These are phyloP conservation scores for Anisognathus igniventris DNA, from an alignment of 2,797 vertebrate species.

Conservation along the genomic window DNA sequence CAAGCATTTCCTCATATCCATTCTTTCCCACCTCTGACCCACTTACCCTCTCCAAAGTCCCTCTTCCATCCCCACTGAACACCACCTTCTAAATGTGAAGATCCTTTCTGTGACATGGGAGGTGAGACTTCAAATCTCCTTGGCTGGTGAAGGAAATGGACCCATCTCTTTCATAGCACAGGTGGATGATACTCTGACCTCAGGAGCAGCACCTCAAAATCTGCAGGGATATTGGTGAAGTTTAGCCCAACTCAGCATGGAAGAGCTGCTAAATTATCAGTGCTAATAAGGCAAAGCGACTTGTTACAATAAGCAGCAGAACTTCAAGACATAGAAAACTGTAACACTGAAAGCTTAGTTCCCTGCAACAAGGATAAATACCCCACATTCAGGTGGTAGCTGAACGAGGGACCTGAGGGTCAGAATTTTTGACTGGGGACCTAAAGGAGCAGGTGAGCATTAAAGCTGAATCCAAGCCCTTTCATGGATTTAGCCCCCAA, in stretches of 20 bases:
- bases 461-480: neutral
- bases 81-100: neutral
- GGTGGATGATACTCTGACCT: neutral
- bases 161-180: rapidly evolving
- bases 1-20: neutral
- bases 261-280: neutral
- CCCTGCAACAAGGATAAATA: neutral
- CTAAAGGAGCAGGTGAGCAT: slow-evolving; percentile 6
- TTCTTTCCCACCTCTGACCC: neutral
- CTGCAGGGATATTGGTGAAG: neutral
- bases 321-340: neutral
- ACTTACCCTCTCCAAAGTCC: neutral
- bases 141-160: neutral
- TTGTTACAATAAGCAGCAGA: neutral
- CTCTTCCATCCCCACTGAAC: neutral
- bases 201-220: neutral
- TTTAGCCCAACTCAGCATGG: neutral
- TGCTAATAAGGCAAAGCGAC: neutral
- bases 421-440: neutral
- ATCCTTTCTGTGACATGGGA: rapidly evolving
- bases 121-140: neutral
- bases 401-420: neutral
- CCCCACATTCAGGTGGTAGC: neutral
- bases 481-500: neutral
- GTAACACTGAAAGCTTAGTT: neutral